Conservation (phyloP, 2,113 vertebrate species). For the Microcebus ravelobensis region DNA sequence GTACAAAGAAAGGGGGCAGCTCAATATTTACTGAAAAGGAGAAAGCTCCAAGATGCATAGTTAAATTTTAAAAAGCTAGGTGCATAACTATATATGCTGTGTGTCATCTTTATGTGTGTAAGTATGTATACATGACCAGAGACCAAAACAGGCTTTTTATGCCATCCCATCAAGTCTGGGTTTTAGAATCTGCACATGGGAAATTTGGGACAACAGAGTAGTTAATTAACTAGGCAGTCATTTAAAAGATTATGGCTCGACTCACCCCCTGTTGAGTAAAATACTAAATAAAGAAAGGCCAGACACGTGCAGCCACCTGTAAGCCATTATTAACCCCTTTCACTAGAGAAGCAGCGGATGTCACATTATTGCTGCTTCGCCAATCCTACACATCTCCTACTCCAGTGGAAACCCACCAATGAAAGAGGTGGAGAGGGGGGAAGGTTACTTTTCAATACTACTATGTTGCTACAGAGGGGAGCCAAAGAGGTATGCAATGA, state of each 20-base stretch:
- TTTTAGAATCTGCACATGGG: not conserved
- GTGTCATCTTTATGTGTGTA: not conserved
- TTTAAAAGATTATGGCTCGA: not conserved
- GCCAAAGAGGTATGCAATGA: not conserved
- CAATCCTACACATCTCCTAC: not conserved
- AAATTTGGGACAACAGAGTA: slow-evolving; percentile 7
- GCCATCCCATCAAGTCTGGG: not conserved
- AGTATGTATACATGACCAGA: not conserved
- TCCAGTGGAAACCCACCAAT: not conserved
- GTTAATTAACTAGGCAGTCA: slow-evolving; percentile 11
- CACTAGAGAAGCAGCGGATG: not conserved
- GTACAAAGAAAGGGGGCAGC: not conserved
- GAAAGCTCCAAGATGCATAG: not conserved
- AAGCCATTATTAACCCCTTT: slow-evolving; percentile 30
- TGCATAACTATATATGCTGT: not conserved
- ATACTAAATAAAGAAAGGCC: not conserved
- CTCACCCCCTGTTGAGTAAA: not conserved
- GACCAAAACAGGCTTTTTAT: not conserved
- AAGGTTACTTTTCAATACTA: not conserved
- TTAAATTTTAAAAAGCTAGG: not conserved
- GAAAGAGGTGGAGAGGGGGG: not conserved
- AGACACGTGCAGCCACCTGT: not conserved
- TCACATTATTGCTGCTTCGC: not conserved
- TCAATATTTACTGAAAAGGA: not conserved
- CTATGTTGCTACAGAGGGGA: not conserved